Evolutionary conservation across 2,797 vertebrate genomes (phyloP), one percentile per base, ranked within the genome.

Genomic region (Holocentrus rufus): DNA sequence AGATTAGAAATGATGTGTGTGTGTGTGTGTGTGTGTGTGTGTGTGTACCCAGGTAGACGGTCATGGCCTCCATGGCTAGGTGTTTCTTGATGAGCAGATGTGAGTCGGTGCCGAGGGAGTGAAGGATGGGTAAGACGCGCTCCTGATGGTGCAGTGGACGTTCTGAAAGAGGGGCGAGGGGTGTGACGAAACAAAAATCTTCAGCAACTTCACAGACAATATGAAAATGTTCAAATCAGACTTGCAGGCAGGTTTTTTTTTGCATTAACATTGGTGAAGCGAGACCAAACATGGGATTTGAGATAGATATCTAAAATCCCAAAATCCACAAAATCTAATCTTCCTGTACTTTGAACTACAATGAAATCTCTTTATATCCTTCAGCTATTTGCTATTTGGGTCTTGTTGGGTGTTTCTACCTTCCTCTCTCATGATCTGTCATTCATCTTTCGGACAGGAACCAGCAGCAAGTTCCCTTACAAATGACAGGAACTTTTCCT

Each of bases 111-210:
- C 95, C 96, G 63, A 95, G 90, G 6, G 95, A 90, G 13, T 98
- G 96, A 46, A 97, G 54, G 47, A 98, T 96, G 78, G 96, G 96
- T 27, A 98, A 88, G 7, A 98, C 97, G 55, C 95, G 94, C 83
- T 98, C 97, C 1, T 90, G 90, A 83, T 96, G 96, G 88, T 98
- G 96, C 85, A 99, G 86, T 0, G 96, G 96, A 0, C 97, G 94
- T 54, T 98, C 97, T 99, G 91, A 6, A 15, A n/a, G n/a, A n/a
- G n/a, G n/a, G n/a, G n/a, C n/a, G n/a, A n/a, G n/a, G n/a, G n/a
- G n/a, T n/a, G n/a, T 9, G 17, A 7, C 44, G 25, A 42, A 52
- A 44, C 5, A 34, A 4, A 34, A 34, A 34, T 8, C 31, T 34
- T 34, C 31, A 34, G 31, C 8, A 34, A 34, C 31, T 8, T 34